Conservation (phyloP, 2,888 invertebrate species). For the Spodoptera exigua region DNA sequence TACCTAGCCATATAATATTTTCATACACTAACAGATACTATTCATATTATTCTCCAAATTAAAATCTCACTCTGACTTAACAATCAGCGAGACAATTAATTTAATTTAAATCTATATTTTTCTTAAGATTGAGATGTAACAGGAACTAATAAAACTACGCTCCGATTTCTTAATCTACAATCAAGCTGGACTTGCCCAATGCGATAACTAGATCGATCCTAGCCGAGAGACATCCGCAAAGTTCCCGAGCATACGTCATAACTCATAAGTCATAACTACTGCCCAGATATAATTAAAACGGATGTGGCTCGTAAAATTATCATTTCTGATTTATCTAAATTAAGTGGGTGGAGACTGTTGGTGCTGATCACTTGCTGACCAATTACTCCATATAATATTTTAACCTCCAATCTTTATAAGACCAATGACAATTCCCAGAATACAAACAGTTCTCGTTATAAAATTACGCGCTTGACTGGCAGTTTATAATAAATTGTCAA, state of each 20-base stretch:
- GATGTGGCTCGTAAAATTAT: conserved; percentile 81
- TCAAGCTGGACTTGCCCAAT: conserved; percentile 32
- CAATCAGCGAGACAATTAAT: no score
- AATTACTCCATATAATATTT: conserved; percentile 54
- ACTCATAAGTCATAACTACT: conserved; percentile 54
- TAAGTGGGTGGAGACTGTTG: conserved; percentile 73
- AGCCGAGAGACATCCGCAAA: conserved; percentile 66
- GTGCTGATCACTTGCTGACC: conserved; percentile 46
- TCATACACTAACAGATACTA: no score
- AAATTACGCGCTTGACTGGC: conserved; percentile 31
- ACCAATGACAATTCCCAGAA: conserved; percentile 43
- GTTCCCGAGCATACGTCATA: conserved; percentile 47
- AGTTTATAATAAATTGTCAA: conserved; percentile 59
- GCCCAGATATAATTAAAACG: conserved; percentile 80
- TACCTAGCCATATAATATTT: no score
- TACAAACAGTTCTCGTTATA: conserved; percentile 20
- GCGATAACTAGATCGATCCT: conserved; percentile 44
- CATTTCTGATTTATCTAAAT: conserved; percentile 76
- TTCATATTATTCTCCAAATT: no score
- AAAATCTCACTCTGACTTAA: no score
- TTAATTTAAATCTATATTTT: no score
- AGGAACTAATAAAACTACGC: conserved; percentile 33
- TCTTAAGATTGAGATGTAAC: conserved; percentile 8
- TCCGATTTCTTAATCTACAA: conserved; percentile 31
- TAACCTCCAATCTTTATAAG: conserved; percentile 41